Conservation (phyloP, 2,113 vertebrate genomes). For the Chaenocephalus aceratus region DNA sequence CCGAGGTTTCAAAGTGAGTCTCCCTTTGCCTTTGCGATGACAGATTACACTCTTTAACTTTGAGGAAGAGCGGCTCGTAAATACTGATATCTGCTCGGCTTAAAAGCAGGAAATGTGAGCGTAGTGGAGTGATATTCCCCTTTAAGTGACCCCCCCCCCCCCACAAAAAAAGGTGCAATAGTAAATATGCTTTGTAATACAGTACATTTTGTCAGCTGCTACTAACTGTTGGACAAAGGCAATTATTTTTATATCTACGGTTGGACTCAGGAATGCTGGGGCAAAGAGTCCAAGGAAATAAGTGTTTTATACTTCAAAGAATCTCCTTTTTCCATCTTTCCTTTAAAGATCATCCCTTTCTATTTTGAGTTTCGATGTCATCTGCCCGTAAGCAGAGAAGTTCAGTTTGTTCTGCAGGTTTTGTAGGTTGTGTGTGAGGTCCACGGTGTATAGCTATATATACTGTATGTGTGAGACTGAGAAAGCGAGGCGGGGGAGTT, state of each 20-base stretch:
- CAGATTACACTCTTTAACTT: slow-evolving; percentile 53
- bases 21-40: slow-evolving; percentile 37
- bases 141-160: slow-evolving; percentile 34
- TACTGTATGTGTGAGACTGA: slow-evolving; percentile 20
- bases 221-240: slow-evolving; percentile 40
- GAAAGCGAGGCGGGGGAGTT: slow-evolving; percentile 47
- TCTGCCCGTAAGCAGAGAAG: slow-evolving; percentile 58
- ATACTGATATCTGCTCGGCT: slow-evolving; percentile 34
- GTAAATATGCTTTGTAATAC: slow-evolving; percentile 59
- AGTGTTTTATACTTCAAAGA: slow-evolving; percentile 53
- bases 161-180: slow-evolving; percentile 49
- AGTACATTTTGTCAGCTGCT: slow-evolving; percentile 49
- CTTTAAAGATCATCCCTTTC: slow-evolving; percentile 35
- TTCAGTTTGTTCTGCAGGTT: slow-evolving; percentile 69
- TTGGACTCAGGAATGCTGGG: slow-evolving; percentile 59
- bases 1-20: slow-evolving; percentile 51
- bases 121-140: slow-evolving; percentile 57
- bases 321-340: not conserved
- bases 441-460: slow-evolving; percentile 30
- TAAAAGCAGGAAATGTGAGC: slow-evolving; percentile 61
- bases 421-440: slow-evolving; percentile 74
- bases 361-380: slow-evolving; percentile 54
- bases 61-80: slow-evolving; percentile 57
- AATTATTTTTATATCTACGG: slow-evolving; percentile 41
- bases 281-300: slow-evolving; percentile 54